These are phyloP conservation scores for Arctopsyche grandis DNA, from an alignment of 1,140 invertebrate species.

Conservation along the genomic window DNA sequence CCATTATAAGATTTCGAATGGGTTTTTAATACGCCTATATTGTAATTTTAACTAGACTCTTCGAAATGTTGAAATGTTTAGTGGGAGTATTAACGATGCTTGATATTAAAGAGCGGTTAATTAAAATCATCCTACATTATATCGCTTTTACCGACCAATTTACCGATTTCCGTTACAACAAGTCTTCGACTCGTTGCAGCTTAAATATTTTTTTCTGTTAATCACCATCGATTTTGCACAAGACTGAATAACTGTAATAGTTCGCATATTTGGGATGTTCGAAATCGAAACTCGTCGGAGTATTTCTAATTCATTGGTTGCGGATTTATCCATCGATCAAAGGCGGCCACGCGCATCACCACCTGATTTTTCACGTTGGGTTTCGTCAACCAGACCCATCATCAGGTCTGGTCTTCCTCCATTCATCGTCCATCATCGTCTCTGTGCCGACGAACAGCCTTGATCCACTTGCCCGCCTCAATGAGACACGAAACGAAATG, in stretches of 20 bases:
- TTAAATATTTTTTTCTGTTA: no score
- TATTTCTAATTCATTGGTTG: background rate
- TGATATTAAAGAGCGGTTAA: background rate
- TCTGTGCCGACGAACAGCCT: background rate
- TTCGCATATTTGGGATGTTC: no score
- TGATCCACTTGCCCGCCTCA: slow-evolving; percentile 24
- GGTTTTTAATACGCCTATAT: no score
- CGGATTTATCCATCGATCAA: slow-evolving; percentile 9
- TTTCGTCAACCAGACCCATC: background rate
- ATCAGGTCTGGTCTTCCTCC: background rate
- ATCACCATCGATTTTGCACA: no score
- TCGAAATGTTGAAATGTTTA: background rate
- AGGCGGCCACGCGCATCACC: background rate
- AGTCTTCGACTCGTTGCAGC: no score
- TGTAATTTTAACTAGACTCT: no score
- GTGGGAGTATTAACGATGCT: background rate
- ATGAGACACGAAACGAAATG: slow-evolving; percentile 17
- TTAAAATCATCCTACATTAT: background rate
- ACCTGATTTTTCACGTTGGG: slow-evolving; percentile 12
- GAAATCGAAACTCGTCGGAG: background rate
- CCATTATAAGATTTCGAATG: no score
- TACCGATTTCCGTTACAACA: no score
- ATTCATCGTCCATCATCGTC: background rate
- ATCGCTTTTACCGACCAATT: no score
- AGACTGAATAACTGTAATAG: no score